phyloP scores from a whole-genome alignment of 2,797 vertebrate genomes.

The Tachyglossus aculeatus region DNA sequence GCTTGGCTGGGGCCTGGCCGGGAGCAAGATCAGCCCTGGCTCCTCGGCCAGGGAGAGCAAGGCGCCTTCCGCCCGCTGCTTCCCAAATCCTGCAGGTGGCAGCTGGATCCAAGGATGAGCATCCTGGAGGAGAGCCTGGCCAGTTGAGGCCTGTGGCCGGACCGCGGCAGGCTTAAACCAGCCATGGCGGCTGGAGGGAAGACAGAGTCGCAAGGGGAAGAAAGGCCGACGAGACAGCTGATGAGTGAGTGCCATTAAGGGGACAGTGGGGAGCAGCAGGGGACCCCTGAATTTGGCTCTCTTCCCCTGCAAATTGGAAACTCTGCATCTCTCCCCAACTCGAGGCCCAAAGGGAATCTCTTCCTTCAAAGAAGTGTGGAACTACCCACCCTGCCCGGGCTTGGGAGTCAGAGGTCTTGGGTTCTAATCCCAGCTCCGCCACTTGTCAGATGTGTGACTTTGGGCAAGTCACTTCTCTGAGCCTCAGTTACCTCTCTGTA shows the following conservation, averaged over 20 bases:
- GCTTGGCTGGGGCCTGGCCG: no score
- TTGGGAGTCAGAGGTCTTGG: no score
- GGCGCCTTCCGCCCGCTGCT: not conserved
- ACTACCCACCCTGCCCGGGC: no score
- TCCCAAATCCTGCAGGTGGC: slow-evolving; percentile 62
- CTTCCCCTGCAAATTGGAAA: not conserved
- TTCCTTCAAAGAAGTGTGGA: no score
- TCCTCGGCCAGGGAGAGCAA: not conserved
- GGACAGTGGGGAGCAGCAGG: not conserved
- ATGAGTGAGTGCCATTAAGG: not conserved
- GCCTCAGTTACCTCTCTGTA: no score
- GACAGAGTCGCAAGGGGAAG: not conserved
- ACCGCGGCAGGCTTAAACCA: not conserved
- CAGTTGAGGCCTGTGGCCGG: not conserved
- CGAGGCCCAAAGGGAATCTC: no score
- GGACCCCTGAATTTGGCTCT: not conserved
- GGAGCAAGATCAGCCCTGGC: not conserved
- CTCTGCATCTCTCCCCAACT: no score
- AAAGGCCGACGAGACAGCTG: no score
- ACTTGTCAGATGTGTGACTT: no score
- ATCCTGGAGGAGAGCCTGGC: not conserved
- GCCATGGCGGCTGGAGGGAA: not conserved
- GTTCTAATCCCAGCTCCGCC: no score
- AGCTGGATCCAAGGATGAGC: slow-evolving; percentile 48
- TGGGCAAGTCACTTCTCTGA: no score